A percentile compares a stretch with the other conserved stretches of the same genome.
These are phyloP conservation scores for Plagodis pulveraria DNA, from an alignment of 2,888 invertebrate species.

Conservation along the genomic window DNA sequence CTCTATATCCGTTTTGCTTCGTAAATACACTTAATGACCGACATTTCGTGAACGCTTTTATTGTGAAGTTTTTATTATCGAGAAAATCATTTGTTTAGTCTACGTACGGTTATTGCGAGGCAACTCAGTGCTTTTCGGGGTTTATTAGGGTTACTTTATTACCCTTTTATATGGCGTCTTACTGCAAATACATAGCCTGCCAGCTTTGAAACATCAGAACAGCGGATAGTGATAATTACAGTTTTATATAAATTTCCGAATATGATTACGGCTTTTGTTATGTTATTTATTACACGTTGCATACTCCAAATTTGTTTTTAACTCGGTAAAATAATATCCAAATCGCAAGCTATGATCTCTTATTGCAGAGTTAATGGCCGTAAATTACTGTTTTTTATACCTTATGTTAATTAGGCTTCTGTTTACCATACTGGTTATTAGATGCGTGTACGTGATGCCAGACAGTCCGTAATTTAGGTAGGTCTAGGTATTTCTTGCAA, in stretches of 20 bases:
- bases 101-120: conserved; percentile 79
- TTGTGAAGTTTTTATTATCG: conserved; percentile 83
- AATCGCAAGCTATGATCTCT: conserved; percentile 60
- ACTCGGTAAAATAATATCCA: conserved; percentile 51
- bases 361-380: conserved; percentile 55
- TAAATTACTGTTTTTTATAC: conserved; percentile 52
- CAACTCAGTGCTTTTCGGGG: conserved; percentile 74
- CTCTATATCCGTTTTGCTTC: conserved; percentile 81
- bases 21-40: conserved; percentile 83
- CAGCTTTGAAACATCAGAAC: conserved; percentile 54
- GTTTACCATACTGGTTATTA: conserved; percentile 34
- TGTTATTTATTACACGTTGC: conserved; percentile 46
- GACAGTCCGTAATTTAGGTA: conserved; percentile 47
- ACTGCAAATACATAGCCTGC: conserved; percentile 63
- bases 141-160: conserved; percentile 81
- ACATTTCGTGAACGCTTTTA: conserved; percentile 83
- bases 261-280: conserved; percentile 68
- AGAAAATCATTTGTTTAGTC: conserved; percentile 83
- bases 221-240: conserved; percentile 73
- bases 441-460: conserved; percentile 36
- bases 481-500: conserved; percentile 49
- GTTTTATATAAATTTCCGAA: conserved; percentile 73
- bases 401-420: conserved; percentile 38
- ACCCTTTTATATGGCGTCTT: conserved; percentile 67
- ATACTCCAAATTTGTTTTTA: conserved; percentile 52